Base-by-base conservation (phyloP, 2,113 vertebrate species). In the Clarias magur region DNA sequence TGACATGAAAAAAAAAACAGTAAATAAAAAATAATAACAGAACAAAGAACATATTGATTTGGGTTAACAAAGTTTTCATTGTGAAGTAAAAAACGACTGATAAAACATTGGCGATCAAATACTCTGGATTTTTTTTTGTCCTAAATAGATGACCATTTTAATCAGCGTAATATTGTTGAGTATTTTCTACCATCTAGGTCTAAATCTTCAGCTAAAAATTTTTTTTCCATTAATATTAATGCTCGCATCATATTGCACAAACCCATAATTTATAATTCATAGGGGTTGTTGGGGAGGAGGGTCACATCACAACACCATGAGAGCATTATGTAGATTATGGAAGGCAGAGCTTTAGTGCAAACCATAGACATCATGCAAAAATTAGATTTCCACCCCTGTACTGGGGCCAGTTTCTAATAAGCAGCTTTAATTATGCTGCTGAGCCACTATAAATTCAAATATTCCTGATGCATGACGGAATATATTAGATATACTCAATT, bases 211-310 rank as follows among this genome's bases (percentile, higher is more conserved):
- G 85, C 88, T 89, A 72, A 90, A 91, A 85, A 91, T 85, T 38
- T 38, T 79, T 87, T 54, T 85, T 67, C 56, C 87, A 93, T 94
- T 91, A 89, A 92, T 94, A 85, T 93, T 90, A 90, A 93, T 93
- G 91, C 89, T 87, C 90, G 85, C 89, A 91, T 91, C 90, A 93
- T 94, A 94, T 94, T 95, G 93, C 93, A 95, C 93, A 88, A 93
- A 91, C 94, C 94, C 94, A 93, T 92, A 91, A 93, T 93, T 92
- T 88, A 93, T 93, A 93, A 95, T 93, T 94, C 91, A 94, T 94
- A 91, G 91, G 23, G 34, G 63, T 63, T 54, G 16, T 48, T 57
- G 34, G 72, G 85, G 88, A 83, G 80, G 88, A 87, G 89, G 80
- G 87, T 90, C 90, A 89, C 84, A 91, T 86, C 86, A 89, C 83